Evolutionary conservation across 2,113 vertebrate species (phyloP).

Genomic region (Ammodytes marinus): DNA sequence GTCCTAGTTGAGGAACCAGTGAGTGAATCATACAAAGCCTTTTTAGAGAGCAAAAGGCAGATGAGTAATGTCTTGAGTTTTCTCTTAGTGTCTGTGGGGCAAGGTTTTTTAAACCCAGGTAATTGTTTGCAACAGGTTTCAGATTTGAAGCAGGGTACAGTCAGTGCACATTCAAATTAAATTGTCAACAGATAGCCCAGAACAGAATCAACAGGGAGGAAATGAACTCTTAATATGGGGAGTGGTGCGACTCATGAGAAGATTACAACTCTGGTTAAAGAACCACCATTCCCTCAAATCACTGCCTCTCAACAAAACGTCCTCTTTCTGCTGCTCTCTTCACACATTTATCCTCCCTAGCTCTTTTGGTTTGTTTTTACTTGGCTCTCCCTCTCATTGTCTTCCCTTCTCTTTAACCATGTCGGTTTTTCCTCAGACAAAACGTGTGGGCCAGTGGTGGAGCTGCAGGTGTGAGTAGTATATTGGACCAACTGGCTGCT

Average conservation of each 20-base stretch:
- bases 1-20: slow-evolving; percentile 42
- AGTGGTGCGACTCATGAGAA: slow-evolving; percentile 46
- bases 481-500: slow-evolving; percentile 14
- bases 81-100: neutral
- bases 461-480: slow-evolving; percentile 39
- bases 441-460: neutral
- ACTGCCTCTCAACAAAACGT: slow-evolving; percentile 48
- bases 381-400: slow-evolving; percentile 28
- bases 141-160: neutral
- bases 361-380: slow-evolving; percentile 17
- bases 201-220: slow-evolving; percentile 19
- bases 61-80: neutral
- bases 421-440: slow-evolving; percentile 22
- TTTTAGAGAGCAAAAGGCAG: slow-evolving; percentile 21
- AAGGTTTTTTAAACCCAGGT: neutral
- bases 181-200: slow-evolving; percentile 2
- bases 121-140: neutral
- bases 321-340: slow-evolving; percentile 34
- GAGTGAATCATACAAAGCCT: slow-evolving; percentile 51
- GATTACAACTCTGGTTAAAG: slow-evolving; percentile 45
- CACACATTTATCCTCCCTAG: slow-evolving; percentile 48
- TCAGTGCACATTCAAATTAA: slow-evolving; percentile 28
- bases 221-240: slow-evolving; percentile 19
- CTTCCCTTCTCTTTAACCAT: slow-evolving; percentile 2
- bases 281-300: slow-evolving; percentile 67